A percentile compares a stretch with the other conserved stretches of the same genome.
These are phyloP conservation scores for Cryptocheilus praepositus DNA, from an alignment of 2,888 invertebrate genomes.

Conservation along the genomic window DNA sequence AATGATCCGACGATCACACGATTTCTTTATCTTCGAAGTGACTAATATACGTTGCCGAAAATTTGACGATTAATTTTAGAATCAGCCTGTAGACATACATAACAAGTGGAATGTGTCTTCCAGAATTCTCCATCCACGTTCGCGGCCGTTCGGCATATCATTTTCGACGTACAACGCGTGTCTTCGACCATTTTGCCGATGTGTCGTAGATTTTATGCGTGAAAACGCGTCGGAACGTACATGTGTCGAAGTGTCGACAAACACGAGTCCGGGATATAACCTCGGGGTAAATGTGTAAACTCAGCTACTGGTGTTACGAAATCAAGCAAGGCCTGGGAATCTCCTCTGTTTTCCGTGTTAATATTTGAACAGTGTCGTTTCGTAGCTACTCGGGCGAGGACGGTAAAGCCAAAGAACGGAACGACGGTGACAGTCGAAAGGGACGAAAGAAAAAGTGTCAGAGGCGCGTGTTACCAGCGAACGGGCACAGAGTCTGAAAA, in stretches of 20 bases:
- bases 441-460: neutral
- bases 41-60: too few species aligned
- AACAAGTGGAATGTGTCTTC: too few species aligned
- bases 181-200: conserved; percentile 4
- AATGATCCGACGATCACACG: too few species aligned
- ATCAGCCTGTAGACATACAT: too few species aligned
- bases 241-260: conserved; percentile 50
- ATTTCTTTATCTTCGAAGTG: too few species aligned
- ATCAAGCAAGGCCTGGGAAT: conserved; percentile 65
- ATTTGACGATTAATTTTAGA: too few species aligned
- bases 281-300: conserved; percentile 64
- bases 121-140: too few species aligned
- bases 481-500: too few species aligned
- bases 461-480: too few species aligned
- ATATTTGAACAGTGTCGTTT: conserved; percentile 72
- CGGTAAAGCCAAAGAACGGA: conserved; percentile 12
- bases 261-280: conserved; percentile 57
- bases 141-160: too few species aligned
- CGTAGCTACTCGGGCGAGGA: conserved; percentile 36
- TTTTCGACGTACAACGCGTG: conserved; percentile 5
- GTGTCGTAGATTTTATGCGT: conserved; percentile 7
- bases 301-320: conserved; percentile 73
- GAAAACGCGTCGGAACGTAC: neutral
- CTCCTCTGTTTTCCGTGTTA: conserved; percentile 71
- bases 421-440: conserved; percentile 4